phyloP scores from a whole-genome alignment of 2,797 vertebrate species.

The Danio tinwini region DNA sequence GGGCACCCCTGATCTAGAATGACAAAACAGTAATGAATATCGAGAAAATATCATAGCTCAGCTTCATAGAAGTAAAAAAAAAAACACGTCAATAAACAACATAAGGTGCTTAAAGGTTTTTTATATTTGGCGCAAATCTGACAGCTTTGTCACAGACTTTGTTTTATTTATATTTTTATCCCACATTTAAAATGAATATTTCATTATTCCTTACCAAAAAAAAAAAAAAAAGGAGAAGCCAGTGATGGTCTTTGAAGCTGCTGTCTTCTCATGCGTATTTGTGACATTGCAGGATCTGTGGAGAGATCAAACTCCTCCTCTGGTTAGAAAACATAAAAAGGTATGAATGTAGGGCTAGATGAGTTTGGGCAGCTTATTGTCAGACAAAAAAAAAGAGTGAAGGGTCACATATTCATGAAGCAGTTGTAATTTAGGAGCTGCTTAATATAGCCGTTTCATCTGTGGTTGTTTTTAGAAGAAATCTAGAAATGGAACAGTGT shows the following conservation, averaged over 20 bases:
- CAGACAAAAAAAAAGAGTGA: conserved; percentile 2
- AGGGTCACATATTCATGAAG: neutral
- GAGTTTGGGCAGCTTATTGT: conserved; percentile 67
- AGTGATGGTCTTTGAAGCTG: conserved; percentile 76
- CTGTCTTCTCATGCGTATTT: conserved; percentile 73
- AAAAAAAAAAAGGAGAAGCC: conserved; percentile 47
- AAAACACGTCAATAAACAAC: conserved; percentile 61
- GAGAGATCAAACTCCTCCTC: conserved; percentile 76
- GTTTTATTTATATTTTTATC: conserved; percentile 80
- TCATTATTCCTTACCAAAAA: conserved; percentile 70
- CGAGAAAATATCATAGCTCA: conserved; percentile 26
- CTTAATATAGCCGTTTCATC: conserved; percentile 18
- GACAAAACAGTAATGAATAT: conserved; percentile 48
- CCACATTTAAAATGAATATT: conserved; percentile 79
- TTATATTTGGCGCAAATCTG: conserved; percentile 61
- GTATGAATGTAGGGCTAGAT: conserved; percentile 73
- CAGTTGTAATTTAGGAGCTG: conserved; percentile 9
- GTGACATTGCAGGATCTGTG: conserved; percentile 77
- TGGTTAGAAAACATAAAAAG: conserved; percentile 68
- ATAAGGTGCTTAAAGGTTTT: conserved; percentile 69
- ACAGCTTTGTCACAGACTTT: conserved; percentile 71
- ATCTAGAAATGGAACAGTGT: no score
- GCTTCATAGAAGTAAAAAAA: conserved; percentile 52
- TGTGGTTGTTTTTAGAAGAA: no score
- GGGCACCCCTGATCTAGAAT: no score